Evolutionary conservation across 2,888 invertebrate species (phyloP).

Genomic region (Polydrusus cervinus): DNA sequence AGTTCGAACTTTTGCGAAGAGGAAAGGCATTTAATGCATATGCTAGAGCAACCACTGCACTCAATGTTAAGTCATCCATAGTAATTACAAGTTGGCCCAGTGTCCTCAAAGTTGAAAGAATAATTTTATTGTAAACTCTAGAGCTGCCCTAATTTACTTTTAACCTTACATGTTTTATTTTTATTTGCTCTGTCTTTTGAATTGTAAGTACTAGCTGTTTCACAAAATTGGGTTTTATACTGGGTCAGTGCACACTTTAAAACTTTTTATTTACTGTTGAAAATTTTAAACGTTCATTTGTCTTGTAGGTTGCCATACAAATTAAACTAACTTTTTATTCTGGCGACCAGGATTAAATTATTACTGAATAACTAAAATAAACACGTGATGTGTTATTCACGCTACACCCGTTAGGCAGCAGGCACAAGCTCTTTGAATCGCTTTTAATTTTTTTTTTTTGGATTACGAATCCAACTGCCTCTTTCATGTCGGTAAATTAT

Average conservation of each 20-base stretch:
- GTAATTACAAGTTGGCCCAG: slow-evolving; percentile 49
- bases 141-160: slow-evolving; percentile 47
- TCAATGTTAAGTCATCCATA: slow-evolving; percentile 45
- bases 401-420: too few relatives aligned
- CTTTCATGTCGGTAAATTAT: too few relatives aligned
- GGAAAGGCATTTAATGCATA: slow-evolving; percentile 47
- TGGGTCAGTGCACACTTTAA: slow-evolving; percentile 17
- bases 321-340: background rate
- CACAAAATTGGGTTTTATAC: slow-evolving; percentile 29
- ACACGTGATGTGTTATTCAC: too few relatives aligned
- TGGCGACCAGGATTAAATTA: background rate
- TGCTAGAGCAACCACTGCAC: slow-evolving; percentile 17
- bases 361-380: too few relatives aligned
- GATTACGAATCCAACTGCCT: too few relatives aligned
- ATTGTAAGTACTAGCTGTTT: slow-evolving; percentile 35
- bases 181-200: slow-evolving; percentile 37
- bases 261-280: background rate
- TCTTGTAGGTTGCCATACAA: background rate
- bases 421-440: too few relatives aligned
- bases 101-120: slow-evolving; percentile 50
- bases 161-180: slow-evolving; percentile 39
- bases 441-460: too few relatives aligned
- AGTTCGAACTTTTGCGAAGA: slow-evolving; percentile 47
- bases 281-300: slow-evolving; percentile 6
- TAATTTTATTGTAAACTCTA: slow-evolving; percentile 44